Evolutionary conservation across 2,888 invertebrate species (phyloP).

Genomic region (Phengaris alcon): DNA sequence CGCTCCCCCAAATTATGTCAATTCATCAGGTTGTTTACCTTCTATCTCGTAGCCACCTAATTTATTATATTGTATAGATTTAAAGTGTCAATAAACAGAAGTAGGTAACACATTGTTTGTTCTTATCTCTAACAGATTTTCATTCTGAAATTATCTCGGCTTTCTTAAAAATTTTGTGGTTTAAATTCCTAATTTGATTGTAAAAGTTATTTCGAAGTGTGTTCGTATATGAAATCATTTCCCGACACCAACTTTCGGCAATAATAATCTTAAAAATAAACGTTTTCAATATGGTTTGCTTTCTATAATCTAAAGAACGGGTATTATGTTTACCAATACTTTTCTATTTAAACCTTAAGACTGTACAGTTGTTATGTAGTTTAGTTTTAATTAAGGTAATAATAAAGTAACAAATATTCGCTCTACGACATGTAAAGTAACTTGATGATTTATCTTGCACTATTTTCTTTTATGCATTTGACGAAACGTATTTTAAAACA

Average conservation of each 20-base stretch:
- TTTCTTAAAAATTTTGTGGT: no score
- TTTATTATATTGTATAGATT: no score
- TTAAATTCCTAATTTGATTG: no score
- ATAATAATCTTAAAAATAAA: background rate
- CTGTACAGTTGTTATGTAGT: constrained; percentile 69
- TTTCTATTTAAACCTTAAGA: constrained; percentile 35
- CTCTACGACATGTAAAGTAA: background rate
- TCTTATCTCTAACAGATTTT: no score
- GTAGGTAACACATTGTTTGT: no score
- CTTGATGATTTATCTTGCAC: constrained; percentile 11
- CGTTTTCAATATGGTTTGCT: constrained; percentile 34
- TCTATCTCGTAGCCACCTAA: background rate
- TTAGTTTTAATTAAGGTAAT: constrained; percentile 38
- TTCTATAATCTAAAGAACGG: constrained; percentile 45
- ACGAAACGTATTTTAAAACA: background rate
- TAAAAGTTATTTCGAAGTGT: no score
- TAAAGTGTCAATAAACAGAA: no score
- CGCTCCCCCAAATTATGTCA: background rate
- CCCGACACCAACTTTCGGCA: background rate
- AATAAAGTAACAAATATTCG: constrained; percentile 27
- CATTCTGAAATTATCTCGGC: no score
- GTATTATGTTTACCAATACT: constrained; percentile 43
- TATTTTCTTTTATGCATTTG: constrained; percentile 8
- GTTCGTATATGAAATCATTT: no score
- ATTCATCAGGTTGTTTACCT: background rate